phyloP scores from a whole-genome alignment of 37 sponge, comb jelly and placozoan species.

The Hexactinellida sp. region DNA sequence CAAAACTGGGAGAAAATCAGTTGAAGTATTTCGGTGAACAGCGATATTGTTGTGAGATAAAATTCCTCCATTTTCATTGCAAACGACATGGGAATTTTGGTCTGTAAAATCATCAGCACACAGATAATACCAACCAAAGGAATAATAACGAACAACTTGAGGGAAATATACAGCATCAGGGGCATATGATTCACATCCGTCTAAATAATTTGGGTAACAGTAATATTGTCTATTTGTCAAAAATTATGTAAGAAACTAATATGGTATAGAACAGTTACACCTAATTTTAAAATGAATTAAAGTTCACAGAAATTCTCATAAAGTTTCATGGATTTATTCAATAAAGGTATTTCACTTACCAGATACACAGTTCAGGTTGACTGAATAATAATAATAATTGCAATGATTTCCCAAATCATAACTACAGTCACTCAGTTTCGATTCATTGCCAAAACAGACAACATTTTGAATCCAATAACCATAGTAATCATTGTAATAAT shows the following conservation, averaged over 20 bases:
- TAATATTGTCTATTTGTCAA: background rate
- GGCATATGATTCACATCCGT: background rate
- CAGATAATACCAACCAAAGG: background rate
- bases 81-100: background rate
- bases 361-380: no score
- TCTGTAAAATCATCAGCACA: background rate
- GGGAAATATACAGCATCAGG: background rate
- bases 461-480: background rate
- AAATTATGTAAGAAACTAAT: background rate
- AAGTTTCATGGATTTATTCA: no score
- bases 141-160: background rate
- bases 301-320: no score
- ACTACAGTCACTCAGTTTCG: background rate
- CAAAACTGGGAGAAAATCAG: background rate
- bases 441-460: background rate
- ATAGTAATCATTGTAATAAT: background rate
- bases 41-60: background rate
- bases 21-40: background rate
- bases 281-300: no score
- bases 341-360: background rate
- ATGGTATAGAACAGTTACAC: no score
- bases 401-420: background rate
- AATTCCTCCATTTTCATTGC: background rate
- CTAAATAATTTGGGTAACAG: background rate
- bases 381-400: no score